These are phyloP conservation scores for Beroe ovata DNA, from an alignment of 37 sponge, comb jelly and placozoan species.

Conservation along the genomic window DNA sequence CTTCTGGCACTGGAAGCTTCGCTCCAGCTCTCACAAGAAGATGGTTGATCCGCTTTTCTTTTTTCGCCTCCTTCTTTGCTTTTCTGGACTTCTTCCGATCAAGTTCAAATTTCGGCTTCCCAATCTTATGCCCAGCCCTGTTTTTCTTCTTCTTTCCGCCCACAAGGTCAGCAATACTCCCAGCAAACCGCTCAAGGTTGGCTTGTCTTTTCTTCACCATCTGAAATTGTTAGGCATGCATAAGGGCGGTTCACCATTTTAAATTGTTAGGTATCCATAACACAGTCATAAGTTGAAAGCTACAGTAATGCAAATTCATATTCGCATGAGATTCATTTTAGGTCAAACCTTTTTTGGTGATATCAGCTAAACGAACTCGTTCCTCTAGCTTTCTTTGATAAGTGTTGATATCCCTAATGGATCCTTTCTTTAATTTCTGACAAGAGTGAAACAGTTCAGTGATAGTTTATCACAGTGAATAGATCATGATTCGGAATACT, in stretches of 20 bases:
- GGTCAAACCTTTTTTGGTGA: not conserved
- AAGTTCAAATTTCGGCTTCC: slow-evolving; percentile 48
- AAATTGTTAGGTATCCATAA: too few relatives aligned
- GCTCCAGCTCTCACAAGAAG: slow-evolving; percentile 57
- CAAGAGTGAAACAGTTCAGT: too few relatives aligned
- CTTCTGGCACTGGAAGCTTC: not conserved
- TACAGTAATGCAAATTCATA: too few relatives aligned
- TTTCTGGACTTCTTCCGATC: slow-evolving; percentile 35
- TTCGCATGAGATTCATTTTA: too few relatives aligned
- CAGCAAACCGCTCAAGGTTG: slow-evolving; percentile 53
- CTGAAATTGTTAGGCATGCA: too few relatives aligned
- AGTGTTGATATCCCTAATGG: slow-evolving; percentile 32
- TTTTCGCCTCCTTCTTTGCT: slow-evolving; percentile 38
- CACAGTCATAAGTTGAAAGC: too few relatives aligned
- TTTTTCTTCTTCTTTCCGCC: slow-evolving; percentile 33
- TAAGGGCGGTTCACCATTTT: too few relatives aligned
- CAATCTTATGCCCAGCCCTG: slow-evolving; percentile 42
- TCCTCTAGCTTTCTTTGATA: slow-evolving; percentile 38
- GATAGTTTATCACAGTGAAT: too few relatives aligned
- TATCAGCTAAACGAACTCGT: not conserved
- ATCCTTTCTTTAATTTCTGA: slow-evolving; percentile 22
- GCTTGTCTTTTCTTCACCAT: slow-evolving; percentile 63
- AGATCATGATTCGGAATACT: too few relatives aligned
- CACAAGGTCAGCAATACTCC: slow-evolving; percentile 45
- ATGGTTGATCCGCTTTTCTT: slow-evolving; percentile 24